phyloP scores from a whole-genome alignment of 2,797 vertebrate species.

The Anabacerthia variegaticeps region DNA sequence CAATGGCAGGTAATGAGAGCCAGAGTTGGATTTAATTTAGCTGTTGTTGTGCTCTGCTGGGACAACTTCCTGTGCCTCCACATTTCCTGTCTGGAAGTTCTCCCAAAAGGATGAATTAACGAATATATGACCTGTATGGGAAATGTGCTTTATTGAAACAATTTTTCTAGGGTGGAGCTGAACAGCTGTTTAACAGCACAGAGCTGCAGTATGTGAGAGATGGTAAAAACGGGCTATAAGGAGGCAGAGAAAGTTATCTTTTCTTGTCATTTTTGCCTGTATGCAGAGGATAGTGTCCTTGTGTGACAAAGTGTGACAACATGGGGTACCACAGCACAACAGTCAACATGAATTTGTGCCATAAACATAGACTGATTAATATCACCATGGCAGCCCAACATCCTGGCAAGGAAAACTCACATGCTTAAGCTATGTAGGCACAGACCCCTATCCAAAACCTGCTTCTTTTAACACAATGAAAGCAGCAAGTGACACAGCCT shows the following conservation, averaged over 20 bases:
- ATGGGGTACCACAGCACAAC: background rate
- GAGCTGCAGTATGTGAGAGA: background rate
- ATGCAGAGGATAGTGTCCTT: background rate
- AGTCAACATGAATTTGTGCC: background rate
- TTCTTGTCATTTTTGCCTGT: background rate
- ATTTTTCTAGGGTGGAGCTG: conserved; percentile 55
- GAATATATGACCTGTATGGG: conserved; percentile 58
- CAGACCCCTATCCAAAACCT: background rate
- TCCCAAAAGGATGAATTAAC: conserved; percentile 57
- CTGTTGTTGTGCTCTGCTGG: conserved; percentile 10
- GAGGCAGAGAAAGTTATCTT: background rate
- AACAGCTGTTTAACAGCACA: conserved; percentile 42
- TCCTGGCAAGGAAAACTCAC: background rate
- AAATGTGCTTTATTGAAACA: conserved; percentile 54
- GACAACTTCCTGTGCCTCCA: conserved; percentile 50
- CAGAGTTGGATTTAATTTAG: conserved; percentile 29
- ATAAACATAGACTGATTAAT: background rate
- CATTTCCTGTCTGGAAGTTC: conserved; percentile 50
- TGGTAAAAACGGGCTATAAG: background rate
- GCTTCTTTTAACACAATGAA: fast-evolving
- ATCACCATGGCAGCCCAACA: background rate
- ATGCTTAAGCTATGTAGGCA: background rate
- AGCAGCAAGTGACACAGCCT: background rate
- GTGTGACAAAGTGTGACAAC: background rate
- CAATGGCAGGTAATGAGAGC: conserved; percentile 19